Conservation (phyloP, 2,888 invertebrate genomes). For the Rhagonycha lutea region DNA sequence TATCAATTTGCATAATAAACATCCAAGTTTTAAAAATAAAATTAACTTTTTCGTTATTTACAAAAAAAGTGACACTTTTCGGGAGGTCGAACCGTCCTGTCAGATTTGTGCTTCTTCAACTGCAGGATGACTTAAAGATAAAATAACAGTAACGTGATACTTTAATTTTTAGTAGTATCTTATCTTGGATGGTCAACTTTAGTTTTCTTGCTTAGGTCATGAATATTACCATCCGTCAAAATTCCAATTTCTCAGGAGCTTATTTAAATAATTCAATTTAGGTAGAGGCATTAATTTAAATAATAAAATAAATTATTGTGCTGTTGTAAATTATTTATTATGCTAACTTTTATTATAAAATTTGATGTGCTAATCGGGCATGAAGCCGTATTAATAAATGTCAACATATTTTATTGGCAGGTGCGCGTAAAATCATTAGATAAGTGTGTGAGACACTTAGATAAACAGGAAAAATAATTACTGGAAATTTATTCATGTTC, state of each 20-base stretch:
- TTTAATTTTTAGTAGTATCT: background rate
- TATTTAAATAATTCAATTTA: background rate
- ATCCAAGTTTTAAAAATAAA: background rate
- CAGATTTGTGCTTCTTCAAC: background rate
- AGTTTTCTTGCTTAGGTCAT: background rate
- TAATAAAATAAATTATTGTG: background rate
- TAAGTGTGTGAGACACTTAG: slow-evolving; percentile 26
- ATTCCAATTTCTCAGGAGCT: background rate
- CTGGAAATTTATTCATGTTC: slow-evolving; percentile 36
- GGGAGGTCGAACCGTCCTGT: background rate
- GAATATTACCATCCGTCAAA: background rate
- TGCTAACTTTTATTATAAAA: background rate
- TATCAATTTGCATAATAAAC: background rate
- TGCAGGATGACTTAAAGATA: background rate
- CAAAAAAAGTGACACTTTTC: background rate
- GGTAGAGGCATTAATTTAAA: background rate
- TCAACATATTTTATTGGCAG: background rate
- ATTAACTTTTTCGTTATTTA: background rate
- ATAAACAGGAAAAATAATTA: slow-evolving; percentile 32
- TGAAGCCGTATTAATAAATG: background rate
- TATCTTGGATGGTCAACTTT: background rate
- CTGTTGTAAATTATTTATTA: background rate
- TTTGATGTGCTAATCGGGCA: background rate
- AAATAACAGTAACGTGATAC: background rate
- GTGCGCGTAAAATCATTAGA: slow-evolving; percentile 23